phyloP scores from a whole-genome alignment of 2,888 invertebrate species.

The Agapostemon virescens region DNA sequence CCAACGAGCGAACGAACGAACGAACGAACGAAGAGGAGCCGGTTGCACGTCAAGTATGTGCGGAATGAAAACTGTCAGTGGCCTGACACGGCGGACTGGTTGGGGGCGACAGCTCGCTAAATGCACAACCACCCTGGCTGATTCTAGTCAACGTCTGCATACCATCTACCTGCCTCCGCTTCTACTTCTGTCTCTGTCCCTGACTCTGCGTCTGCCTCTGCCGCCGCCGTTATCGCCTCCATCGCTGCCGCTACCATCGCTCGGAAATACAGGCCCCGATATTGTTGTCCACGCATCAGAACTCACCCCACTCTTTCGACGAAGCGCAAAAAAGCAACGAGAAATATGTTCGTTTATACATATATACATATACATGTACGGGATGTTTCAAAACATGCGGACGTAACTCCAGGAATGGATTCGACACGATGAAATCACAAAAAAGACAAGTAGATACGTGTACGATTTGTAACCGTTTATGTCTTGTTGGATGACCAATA shows the following conservation, averaged over 20 bases:
- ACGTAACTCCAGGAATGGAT: too few relatives aligned
- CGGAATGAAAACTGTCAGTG: slow-evolving; percentile 76
- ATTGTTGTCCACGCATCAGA: slow-evolving; percentile 67
- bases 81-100: slow-evolving; percentile 71
- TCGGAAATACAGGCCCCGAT: slow-evolving; percentile 56
- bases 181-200: slow-evolving; percentile 29
- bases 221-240: slow-evolving; percentile 15
- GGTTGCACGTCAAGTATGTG: slow-evolving; percentile 71
- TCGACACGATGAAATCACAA: too few relatives aligned
- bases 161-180: slow-evolving; percentile 58
- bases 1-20: neutral
- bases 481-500: too few relatives aligned
- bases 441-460: too few relatives aligned
- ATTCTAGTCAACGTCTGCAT: slow-evolving; percentile 67
- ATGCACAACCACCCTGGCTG: slow-evolving; percentile 71
- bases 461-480: too few relatives aligned
- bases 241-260: slow-evolving; percentile 21
- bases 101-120: slow-evolving; percentile 75
- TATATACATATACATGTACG: slow-evolving; percentile 5
- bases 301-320: slow-evolving; percentile 44
- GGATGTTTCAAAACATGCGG: too few relatives aligned
- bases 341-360: slow-evolving; percentile 30
- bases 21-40: slow-evolving; percentile 64
- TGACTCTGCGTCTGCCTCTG: slow-evolving; percentile 22
- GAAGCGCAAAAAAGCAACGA: slow-evolving; percentile 21